Base-by-base conservation (phyloP, 2,888 invertebrate genomes). In the Nesidiocoris tenuis region DNA sequence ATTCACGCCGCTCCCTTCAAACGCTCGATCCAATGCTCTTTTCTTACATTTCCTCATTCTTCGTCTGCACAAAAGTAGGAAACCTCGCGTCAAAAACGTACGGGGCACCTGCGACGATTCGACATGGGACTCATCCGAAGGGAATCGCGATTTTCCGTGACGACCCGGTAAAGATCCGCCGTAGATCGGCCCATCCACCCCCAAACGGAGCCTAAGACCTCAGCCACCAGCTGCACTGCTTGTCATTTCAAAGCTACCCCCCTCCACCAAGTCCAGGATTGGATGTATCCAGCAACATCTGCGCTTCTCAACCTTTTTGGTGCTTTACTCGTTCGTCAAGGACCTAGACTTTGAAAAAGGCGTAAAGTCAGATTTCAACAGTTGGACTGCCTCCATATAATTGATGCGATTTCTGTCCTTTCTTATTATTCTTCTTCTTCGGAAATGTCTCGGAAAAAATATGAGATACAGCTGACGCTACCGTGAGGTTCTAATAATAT, bases 291-390 rank as follows among this genome's bases (percentile, higher is more conserved):
- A n/a, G 39, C 17, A 59, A 59, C 59, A 59, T 59, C 61, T 61
- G 59, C 19, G n/a, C 59, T 3, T 59, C 59, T 19, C 19, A 59
- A 5, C n/a, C 19, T 59, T 59, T 22, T 59, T 70, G 70, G 70
- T 70, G 61, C 70, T 25, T 59, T 70, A 70, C 70, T 23, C 59
- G 57, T 70, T 70, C 70, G 70, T 70, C 70, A 70, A 70, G 70
- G 70, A 59, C 70, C 25, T 18, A 25, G 70, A 70, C 61, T 61
- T 25, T 61, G 70, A 70, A 70, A 70, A 70, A 70, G 70, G 70
- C 70, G 70, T 70, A 59, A 70, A 70, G 70, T 70, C 70, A 70
- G 59, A 70, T 70, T 70, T 70, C 70, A 70, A 70, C 70, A 57
- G 70, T 23, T 57, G 70, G 23, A 23, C 70, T 70, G 24, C 39